Conservation (phyloP, 2,797 vertebrate genomes). For the Arnoldichthys spilopterus region DNA sequence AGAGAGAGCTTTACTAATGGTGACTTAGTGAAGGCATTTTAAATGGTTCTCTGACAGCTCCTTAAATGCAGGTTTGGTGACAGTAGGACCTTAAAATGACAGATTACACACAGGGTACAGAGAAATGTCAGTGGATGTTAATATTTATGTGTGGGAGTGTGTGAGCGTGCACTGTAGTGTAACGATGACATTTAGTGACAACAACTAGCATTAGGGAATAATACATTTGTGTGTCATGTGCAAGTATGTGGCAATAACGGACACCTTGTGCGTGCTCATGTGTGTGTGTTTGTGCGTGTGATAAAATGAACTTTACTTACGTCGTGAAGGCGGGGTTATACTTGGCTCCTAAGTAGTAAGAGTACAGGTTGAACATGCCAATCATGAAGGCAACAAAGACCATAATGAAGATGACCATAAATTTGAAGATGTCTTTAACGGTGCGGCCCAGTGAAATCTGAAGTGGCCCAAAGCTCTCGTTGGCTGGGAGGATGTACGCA, state of each 20-base stretch:
- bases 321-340: slow-evolving; percentile 97
- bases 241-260: slow-evolving; percentile 38
- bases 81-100: slow-evolving; percentile 27
- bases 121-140: background rate
- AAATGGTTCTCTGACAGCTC: background rate
- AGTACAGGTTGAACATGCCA: slow-evolving; percentile 98
- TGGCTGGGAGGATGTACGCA: slow-evolving; percentile 96
- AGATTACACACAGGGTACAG: background rate
- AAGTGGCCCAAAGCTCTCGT: slow-evolving; percentile 95
- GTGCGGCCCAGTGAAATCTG: slow-evolving; percentile 97
- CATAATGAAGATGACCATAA: slow-evolving; percentile 99
- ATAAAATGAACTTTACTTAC: slow-evolving; percentile 78
- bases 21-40: background rate
- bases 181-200: slow-evolving; percentile 26
- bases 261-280: background rate
- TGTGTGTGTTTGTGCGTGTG: slow-evolving; percentile 2
- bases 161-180: slow-evolving; percentile 41
- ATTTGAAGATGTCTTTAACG: slow-evolving; percentile 99
- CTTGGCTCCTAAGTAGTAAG: slow-evolving; percentile 97
- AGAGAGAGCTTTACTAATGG: background rate
- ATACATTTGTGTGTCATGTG: no score
- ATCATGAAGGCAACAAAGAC: slow-evolving; percentile 99
- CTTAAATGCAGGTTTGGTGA: slow-evolving; percentile 8
- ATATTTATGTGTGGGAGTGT: slow-evolving; percentile 17
- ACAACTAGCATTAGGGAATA: background rate